Evolutionary conservation across 2,113 vertebrate genomes (phyloP).

Genomic region (Cyanoramphus novaezelandiae): DNA sequence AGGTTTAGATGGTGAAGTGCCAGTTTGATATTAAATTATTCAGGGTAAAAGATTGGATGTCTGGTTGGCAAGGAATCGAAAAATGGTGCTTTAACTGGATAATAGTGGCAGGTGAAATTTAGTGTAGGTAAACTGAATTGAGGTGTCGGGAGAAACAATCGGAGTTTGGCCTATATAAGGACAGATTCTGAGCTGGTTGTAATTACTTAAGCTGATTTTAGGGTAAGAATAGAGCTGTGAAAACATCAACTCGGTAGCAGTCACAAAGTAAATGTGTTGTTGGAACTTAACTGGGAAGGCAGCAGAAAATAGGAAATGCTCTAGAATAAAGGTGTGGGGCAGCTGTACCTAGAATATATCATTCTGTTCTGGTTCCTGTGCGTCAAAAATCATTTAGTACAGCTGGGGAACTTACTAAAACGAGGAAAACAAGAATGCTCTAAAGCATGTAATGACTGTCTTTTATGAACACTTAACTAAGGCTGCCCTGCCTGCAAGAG

Average conservation of each 20-base stretch:
- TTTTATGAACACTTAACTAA: background rate
- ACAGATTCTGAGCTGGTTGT: background rate
- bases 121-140: background rate
- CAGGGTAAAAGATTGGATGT: background rate
- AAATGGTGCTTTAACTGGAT: background rate
- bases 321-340: background rate
- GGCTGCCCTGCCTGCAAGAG: background rate
- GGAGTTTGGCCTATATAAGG: background rate
- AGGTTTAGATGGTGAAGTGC: background rate
- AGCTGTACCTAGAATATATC: background rate
- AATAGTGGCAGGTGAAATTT: background rate
- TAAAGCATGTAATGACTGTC: background rate
- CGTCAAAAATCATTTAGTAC: background rate
- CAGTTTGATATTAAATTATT: background rate
- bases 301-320: background rate
- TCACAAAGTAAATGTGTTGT: background rate
- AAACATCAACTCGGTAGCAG: background rate
- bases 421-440: background rate
- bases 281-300: background rate
- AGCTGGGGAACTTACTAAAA: background rate
- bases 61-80: background rate
- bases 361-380: background rate
- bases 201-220: background rate
- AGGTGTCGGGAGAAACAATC: background rate
- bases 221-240: background rate